Base-by-base conservation (phyloP, 2,888 invertebrate genomes). In the Melikaiella ostensackeni region DNA sequence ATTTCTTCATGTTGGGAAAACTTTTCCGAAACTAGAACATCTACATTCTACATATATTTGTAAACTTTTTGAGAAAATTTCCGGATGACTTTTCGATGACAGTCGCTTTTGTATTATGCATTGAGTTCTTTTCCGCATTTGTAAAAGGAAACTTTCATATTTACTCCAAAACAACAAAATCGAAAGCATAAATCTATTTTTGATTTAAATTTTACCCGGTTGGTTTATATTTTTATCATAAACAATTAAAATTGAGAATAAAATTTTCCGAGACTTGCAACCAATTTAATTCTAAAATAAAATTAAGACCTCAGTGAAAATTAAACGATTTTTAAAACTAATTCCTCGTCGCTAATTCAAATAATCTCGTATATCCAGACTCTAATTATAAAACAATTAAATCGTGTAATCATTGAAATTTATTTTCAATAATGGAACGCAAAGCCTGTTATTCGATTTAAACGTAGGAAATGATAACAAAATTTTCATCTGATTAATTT, bases 21-120 rank as follows among this genome's bases (percentile, higher is more conserved):
- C 42, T 66, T 66, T 66, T 66, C 27, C 30, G 42, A 66, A 66
- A 66, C 46, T 66, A 27, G 42, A 66, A 46, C 27, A 46, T 35
- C 63, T 63, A 63, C 62, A 63, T 33, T 35, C 63, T 63, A 38
- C 35, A 63, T 33, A 35, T n/a, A 63, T n/a, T 63, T 27, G 19
- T 46, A 46, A 66, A 66, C 42, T 66, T 66, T 66, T 24, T 11
- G 13, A 46, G 75, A 75, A 42, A 42, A 46, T 62, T 42, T 50
- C 55, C 21, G 63, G 24, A 75, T 50, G 50, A 24, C 55, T 75
- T 50, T 74, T 33, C 33, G 59, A 9, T 59, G 57, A 74, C 74
- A n/a, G 46, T 66, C 27, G 27, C 66, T 66, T 46, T 46, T 46
- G 46, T 66, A 66, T 46, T 30, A 66, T 66, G 42, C 46, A 66